Evolutionary conservation across 2,888 invertebrate genomes (phyloP).

Genomic region (Kuschelorhynchus macadamiae): DNA sequence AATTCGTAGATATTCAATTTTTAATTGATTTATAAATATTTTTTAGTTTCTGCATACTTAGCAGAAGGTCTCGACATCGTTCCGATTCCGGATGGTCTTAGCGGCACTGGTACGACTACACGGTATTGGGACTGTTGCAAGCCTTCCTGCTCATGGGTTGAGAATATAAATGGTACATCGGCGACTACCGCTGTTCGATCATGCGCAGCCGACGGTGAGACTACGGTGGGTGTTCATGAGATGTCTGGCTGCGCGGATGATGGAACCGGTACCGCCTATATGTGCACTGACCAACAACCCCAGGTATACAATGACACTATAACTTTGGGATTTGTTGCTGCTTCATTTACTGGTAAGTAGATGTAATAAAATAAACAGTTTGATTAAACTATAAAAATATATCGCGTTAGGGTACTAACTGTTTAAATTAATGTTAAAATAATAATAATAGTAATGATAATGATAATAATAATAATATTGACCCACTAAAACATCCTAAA

Average conservation of each 20-base stretch:
- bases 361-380: background rate
- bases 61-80: conserved; percentile 28
- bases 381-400: too few relatives aligned
- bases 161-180: conserved; percentile 32
- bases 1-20: too few relatives aligned
- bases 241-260: conserved; percentile 38
- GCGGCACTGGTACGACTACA: conserved; percentile 50
- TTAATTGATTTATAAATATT: too few relatives aligned
- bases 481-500: too few relatives aligned
- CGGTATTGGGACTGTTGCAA: conserved; percentile 56
- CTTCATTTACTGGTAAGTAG: conserved; percentile 34
- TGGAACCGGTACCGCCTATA: conserved; percentile 22
- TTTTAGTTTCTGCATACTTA: background rate
- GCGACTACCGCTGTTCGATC: conserved; percentile 36
- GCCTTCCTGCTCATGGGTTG: conserved; percentile 51
- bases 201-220: conserved; percentile 47
- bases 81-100: conserved; percentile 46
- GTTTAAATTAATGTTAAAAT: too few relatives aligned
- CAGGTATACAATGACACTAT: conserved; percentile 40
- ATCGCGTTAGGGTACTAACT: too few relatives aligned
- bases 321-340: conserved; percentile 46
- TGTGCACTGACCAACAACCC: conserved; percentile 45
- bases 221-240: conserved; percentile 2
- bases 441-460: too few relatives aligned
- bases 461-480: too few relatives aligned